Percentiles rank a stretch among this genome's conserved stretches.
These are phyloP conservation scores for Nestor notabilis DNA, from an alignment of 2,113 vertebrate species.

Conservation along the genomic window DNA sequence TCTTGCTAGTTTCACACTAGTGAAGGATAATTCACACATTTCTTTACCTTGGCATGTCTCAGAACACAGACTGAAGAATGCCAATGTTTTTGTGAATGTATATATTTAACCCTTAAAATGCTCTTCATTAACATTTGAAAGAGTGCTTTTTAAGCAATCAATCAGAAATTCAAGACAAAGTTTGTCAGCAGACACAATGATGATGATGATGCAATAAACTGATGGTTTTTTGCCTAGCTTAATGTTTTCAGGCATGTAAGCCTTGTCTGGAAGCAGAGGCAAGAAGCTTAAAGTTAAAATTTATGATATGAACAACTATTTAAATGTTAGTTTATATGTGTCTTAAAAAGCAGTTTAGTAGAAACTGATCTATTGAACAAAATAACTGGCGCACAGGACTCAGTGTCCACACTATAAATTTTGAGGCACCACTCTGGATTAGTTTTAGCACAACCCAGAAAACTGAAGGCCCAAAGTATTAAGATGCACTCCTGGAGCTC, in stretches of 20 bases:
- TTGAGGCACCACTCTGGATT: not conserved
- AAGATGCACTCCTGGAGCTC: not conserved
- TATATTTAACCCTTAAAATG: not conserved
- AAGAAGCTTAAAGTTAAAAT: not conserved
- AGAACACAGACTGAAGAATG: not conserved
- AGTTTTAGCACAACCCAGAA: not conserved
- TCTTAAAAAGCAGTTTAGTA: not conserved
- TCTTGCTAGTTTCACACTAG: conserved; percentile 26
- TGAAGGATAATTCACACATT: conserved; percentile 49
- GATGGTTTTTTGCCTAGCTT: not conserved
- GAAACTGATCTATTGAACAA: not conserved
- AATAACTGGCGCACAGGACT: not conserved
- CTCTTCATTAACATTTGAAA: not conserved
- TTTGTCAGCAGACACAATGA: not conserved
- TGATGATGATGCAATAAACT: not conserved
- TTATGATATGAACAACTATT: not conserved
- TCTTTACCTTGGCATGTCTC: conserved; percentile 33
- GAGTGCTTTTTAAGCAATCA: not conserved
- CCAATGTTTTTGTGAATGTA: not conserved
- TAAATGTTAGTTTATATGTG: not conserved
- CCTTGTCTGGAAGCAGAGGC: not conserved
- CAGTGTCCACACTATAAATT: not conserved
- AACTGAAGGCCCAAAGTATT: not conserved
- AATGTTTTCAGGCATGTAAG: not conserved
- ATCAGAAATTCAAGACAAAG: not conserved